Base-by-base conservation (phyloP, 35 echinoderm and acorn worm genomes). In the Chiridota heheva region DNA sequence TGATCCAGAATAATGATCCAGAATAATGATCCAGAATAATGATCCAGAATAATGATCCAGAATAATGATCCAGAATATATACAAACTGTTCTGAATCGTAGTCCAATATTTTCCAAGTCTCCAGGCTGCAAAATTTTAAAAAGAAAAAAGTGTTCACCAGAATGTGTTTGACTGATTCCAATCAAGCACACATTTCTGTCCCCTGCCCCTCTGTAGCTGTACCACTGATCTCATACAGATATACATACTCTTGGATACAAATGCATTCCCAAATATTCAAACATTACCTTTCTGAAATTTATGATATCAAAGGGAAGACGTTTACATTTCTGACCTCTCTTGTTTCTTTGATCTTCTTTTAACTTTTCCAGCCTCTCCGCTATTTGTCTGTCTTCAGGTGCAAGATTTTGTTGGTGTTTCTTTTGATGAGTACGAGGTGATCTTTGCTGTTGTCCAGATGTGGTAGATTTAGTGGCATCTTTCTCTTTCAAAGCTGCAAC, bases 301-400 rank as follows among this genome's bases (percentile, higher is more conserved):
- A n/a, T 5, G 15, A 64, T 60, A 15, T 25, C 75, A 31, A 78
- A 24, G 25, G 62, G 29, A 25, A 40, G 0, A 27, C 15, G 42
- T 25, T 2, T 4, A 71, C 26, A 33, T 28, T 41, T 17, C 64
- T 86, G 59, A 78, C 84, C 90, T 64, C 32, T 75, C 39, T 58
- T 67, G 68, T 84, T 90, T 53, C 45, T 87, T 40, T 87, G 82
- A n/a, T 78, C 88, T 43, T 83, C 93, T 48, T 91, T 86, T 40
- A 96, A 47, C 69, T 76, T 96, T 13, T 90, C 88, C 18, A 96
- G 55, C 47, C 93, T 87, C 3, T 83, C 71, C 20, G 84, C 87
- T 63, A 96, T 82, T 8, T 90, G 73, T 66, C 63, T 82, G 65
- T 96, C 93, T 42, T 71, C 58, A 36, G 69, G 34, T 42, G 78